Evolutionary conservation across 1,140 invertebrate genomes (phyloP).

Genomic region (Drosophila setifemur): DNA sequence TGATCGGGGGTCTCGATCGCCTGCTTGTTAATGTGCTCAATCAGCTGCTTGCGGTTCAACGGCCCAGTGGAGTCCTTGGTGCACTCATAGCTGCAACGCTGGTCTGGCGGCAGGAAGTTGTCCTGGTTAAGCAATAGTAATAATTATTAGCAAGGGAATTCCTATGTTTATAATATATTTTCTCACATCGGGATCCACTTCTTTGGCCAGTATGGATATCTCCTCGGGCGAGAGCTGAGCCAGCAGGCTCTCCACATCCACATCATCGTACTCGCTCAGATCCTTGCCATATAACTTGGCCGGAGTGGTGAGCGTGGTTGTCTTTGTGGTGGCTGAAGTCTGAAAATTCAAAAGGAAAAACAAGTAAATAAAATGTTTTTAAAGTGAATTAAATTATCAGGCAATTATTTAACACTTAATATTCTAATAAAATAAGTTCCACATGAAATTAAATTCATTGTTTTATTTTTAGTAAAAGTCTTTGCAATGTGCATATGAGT

Average conservation of each 20-base stretch:
- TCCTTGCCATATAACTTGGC: constrained; percentile 96
- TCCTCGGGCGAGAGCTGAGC: constrained; percentile 97
- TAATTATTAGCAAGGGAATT: background rate
- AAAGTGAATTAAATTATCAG: constrained; percentile 12
- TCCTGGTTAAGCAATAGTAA: constrained; percentile 87
- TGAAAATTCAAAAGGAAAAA: constrained; percentile 84
- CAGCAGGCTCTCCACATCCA: constrained; percentile 98
- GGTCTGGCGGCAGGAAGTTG: constrained; percentile 96
- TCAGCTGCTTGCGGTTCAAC: constrained; percentile 96
- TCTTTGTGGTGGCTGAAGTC: constrained; percentile 92
- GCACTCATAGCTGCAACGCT: constrained; percentile 97
- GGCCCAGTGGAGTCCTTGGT: constrained; percentile 97
- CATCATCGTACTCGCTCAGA: constrained; percentile 95
- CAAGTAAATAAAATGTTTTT: too few species aligned
- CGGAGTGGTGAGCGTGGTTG: constrained; percentile 93
- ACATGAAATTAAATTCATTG: too few species aligned
- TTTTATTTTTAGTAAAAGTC: too few species aligned
- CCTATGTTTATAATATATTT: fast-evolving
- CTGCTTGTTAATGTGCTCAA: constrained; percentile 98
- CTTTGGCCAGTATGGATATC: constrained; percentile 97
- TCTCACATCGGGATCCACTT: constrained; percentile 99
- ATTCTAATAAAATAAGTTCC: background rate
- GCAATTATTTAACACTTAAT: background rate
- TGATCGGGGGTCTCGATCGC: constrained; percentile 98
- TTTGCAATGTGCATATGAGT: too few species aligned